These are phyloP conservation scores for Lamprotornis superbus DNA, from an alignment of 2,113 vertebrate species.

Conservation along the genomic window DNA sequence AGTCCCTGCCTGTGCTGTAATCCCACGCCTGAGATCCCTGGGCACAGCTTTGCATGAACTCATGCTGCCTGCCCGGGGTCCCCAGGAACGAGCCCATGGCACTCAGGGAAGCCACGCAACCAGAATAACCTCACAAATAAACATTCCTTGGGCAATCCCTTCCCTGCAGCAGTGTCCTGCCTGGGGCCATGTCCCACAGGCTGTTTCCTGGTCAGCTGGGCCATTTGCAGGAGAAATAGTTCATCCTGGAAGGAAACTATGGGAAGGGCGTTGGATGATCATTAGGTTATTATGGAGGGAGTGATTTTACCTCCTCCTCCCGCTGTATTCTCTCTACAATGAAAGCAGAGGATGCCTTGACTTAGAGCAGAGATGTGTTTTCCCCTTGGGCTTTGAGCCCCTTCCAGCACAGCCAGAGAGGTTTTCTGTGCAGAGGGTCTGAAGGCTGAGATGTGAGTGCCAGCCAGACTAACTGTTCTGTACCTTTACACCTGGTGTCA, in stretches of 20 bases:
- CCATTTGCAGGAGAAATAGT: not conserved
- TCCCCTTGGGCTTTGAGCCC: not conserved
- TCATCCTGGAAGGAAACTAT: not conserved
- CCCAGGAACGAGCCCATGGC: not conserved
- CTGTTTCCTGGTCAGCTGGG: not conserved
- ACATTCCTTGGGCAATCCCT: not conserved
- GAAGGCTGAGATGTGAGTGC: not conserved
- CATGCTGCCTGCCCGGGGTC: fast-evolving
- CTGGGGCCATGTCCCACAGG: not conserved
- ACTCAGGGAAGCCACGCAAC: not conserved
- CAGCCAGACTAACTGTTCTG: not conserved
- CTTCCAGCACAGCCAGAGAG: not conserved
- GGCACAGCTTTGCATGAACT: not conserved
- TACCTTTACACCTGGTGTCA: not conserved
- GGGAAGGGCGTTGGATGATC: not conserved
- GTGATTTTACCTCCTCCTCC: not conserved
- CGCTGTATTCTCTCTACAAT: not conserved
- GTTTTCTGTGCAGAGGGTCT: not conserved
- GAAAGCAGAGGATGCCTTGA: not conserved
- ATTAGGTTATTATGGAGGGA: not conserved
- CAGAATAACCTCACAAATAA: not conserved
- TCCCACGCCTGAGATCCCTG: not conserved
- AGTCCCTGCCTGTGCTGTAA: not conserved
- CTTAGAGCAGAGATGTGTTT: not conserved
- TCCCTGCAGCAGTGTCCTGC: not conserved